Evolutionary conservation across 2,888 invertebrate genomes (phyloP).

Genomic region (Stomorhina lunata): DNA sequence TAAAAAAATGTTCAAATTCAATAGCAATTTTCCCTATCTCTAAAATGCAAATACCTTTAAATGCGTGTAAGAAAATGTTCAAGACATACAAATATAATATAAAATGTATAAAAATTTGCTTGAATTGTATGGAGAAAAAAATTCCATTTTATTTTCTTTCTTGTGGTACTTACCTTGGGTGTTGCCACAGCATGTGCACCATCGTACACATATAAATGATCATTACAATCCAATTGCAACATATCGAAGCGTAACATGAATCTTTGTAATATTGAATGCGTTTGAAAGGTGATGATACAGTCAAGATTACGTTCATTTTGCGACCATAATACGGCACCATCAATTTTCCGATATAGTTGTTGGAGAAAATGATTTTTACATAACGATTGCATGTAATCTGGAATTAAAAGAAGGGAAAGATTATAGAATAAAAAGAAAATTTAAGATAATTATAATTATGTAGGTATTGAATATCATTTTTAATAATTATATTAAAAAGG

Average conservation of each 20-base stretch:
- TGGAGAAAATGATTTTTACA: slow-evolving; percentile 95
- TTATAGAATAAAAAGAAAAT: too few relatives aligned
- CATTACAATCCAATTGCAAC: slow-evolving; percentile 95
- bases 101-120: not conserved
- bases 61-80: too few relatives aligned
- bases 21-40: too few relatives aligned
- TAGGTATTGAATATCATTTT: too few relatives aligned
- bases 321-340: slow-evolving; percentile 94
- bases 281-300: slow-evolving; percentile 96
- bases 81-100: too few relatives aligned
- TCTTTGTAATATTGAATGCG: slow-evolving; percentile 94
- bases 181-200: slow-evolving; percentile 94
- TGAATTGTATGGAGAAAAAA: not conserved
- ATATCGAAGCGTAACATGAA: slow-evolving; percentile 97
- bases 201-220: slow-evolving; percentile 95
- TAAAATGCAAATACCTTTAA: too few relatives aligned
- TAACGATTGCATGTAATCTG: slow-evolving; percentile 93
- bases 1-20: too few relatives aligned
- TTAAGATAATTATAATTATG: too few relatives aligned
- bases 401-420: slow-evolving; percentile 34
- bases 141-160: not conserved
- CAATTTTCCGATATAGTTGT: slow-evolving; percentile 93
- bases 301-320: slow-evolving; percentile 94
- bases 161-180: slow-evolving; percentile 86
- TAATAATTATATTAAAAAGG: too few relatives aligned